Evolutionary conservation across 2,113 vertebrate genomes (phyloP), one percentile per base, ranked within the genome.

Genomic region (Eublepharis macularius): DNA sequence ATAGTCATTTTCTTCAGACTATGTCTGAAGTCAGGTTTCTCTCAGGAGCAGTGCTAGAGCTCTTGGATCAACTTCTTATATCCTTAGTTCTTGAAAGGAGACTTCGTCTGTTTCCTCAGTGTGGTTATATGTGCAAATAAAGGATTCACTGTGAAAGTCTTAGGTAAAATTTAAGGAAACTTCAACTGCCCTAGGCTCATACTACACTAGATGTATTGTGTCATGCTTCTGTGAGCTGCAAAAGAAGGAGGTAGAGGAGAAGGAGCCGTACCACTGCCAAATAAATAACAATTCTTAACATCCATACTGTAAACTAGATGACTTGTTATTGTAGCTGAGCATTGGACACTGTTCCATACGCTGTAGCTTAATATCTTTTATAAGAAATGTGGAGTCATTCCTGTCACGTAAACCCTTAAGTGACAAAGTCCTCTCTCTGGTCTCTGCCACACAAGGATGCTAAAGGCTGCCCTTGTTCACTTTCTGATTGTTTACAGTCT

Each of bases 401-500:
- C 0, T 85, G 77, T 79, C 0, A 12, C 83, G 0, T 81, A 86
- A 88, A 63, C 21, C 41, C 5, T 83, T 85, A 65, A 82, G 32
- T 77, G 54, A 49, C 45, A 43, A 87, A 80, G 75, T 88, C 45
- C 80, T 92, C 89, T 91, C 89, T 85, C 91, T 84, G 85, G 84
- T 51, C 90, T 81, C 82, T 89, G 68, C 88, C 86, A 90, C 86
- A 90, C 74, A 73, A 90, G 89, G 94, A 95, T 94, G 95, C 51
- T 93, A 87, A 93, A 82, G 92, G 89, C 93, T 87, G 87, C 74
- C 74, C 47, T 85, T 93, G 0, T 94, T 95, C 91, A 80, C 79
- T 94, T 92, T 95, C 90, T 89, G 93, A 94, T 96, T 96, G 97
- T 97, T 98, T 97, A 97, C 94, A 95, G 70, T 95, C 90, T 93